Percentiles rank a stretch among this genome's conserved stretches.
Conservation (phyloP, 2,797 vertebrate genomes). For the Spatula versicolor region DNA sequence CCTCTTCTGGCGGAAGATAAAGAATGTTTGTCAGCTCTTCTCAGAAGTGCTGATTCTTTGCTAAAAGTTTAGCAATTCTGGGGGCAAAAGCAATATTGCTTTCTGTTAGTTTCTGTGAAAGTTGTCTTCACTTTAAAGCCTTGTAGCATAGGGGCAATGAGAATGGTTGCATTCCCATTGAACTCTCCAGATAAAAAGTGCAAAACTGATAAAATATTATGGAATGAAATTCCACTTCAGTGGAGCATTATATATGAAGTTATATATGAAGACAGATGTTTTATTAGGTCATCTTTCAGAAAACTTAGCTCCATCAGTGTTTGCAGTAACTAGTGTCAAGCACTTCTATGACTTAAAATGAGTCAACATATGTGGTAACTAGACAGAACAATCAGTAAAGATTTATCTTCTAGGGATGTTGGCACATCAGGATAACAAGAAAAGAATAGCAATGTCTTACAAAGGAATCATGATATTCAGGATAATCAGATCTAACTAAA, state of each 20-base stretch:
- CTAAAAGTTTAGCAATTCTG: background rate
- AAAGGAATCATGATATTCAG: background rate
- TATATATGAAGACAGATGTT: background rate
- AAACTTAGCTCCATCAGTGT: background rate
- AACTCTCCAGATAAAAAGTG: background rate
- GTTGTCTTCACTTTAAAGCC: conserved; percentile 4
- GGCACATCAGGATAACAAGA: background rate
- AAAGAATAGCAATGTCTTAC: background rate
- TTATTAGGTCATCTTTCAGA: background rate
- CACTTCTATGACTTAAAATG: background rate
- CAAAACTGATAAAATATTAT: background rate
- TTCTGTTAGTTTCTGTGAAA: background rate
- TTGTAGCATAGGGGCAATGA: background rate
- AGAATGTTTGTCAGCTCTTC: background rate
- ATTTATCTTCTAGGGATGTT: background rate
- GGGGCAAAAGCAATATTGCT: background rate
- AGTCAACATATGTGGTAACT: background rate
- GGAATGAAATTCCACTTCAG: background rate
- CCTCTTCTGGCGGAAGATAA: background rate
- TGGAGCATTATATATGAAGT: background rate
- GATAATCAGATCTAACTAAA: background rate
- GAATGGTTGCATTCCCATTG: background rate
- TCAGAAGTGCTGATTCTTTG: background rate
- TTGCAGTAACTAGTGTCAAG: background rate
- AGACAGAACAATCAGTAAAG: background rate